Evolutionary conservation across 2,113 vertebrate genomes (phyloP), one percentile per base, ranked within the genome.

Genomic region (Rhinoderma darwinii): DNA sequence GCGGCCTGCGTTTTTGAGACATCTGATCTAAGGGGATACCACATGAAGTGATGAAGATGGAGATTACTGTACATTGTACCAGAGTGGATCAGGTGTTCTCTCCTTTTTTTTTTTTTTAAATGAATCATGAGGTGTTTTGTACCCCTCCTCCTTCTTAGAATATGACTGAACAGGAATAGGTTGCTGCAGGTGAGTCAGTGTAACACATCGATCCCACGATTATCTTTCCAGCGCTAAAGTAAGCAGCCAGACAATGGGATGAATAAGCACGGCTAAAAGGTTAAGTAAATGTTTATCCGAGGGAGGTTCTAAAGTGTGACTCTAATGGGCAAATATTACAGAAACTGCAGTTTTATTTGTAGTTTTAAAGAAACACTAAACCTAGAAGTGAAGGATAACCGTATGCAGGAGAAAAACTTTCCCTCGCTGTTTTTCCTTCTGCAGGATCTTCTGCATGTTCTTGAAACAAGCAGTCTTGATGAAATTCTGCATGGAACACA

Each of bases 281-380:
- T 81, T 56, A 86, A 25, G 50, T 66, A 80, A 86, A 86, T 86
- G 77, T 80, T 86, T 81, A 73, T 50, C 32, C 43, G 73, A 63
- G n/a, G 51, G 32, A 56, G 32, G 43, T 59, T 86, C 32, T 56
- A n/a, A 80, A 30, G 32, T 82, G 56, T 30, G 56, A 39, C 56
- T 63, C 7, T 44, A 63, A 63, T 43, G 30, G 27, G 50, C 76
- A 44, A 54, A 66, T 32, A 82, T 25, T 59, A 5, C 11, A 20
- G 11, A 54, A 18, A 18, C 14, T 4, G 11, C 51, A 54, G 51
- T 5, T 54, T 54, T n/a, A n/a, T n/a, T n/a, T n/a, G n/a, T n/a
- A n/a, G n/a, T n/a, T n/a, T n/a, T n/a, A n/a, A n/a, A n/a, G n/a
- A n/a, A n/a, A n/a, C n/a, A n/a, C n/a, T n/a, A n/a, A n/a, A n/a